Conservation (phyloP, 2,113 vertebrate species). For the Cheilinus undulatus region DNA sequence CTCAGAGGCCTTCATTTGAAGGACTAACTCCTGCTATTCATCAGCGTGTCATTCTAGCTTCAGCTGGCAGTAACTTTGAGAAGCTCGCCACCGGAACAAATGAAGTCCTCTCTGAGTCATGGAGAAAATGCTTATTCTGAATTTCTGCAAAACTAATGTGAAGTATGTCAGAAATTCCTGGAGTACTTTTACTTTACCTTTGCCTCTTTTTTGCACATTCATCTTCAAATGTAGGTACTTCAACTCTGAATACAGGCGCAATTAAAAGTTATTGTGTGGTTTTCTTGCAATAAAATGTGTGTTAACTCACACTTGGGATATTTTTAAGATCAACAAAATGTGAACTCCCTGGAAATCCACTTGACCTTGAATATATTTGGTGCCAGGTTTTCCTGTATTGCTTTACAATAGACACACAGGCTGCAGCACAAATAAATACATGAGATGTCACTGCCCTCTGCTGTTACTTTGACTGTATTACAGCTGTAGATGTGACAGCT, state of each 20-base stretch:
- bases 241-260: neutral
- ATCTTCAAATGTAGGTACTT: neutral
- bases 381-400: too few relatives aligned
- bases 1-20: constrained; percentile 62
- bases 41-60: constrained; percentile 67
- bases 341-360: neutral
- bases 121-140: constrained; percentile 63
- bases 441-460: constrained; percentile 71
- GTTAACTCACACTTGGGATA: neutral
- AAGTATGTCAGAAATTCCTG: constrained; percentile 16
- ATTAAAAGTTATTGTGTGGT: neutral
- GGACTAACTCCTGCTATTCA: constrained; percentile 62
- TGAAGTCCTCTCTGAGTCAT: constrained; percentile 50
- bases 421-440: constrained; percentile 39
- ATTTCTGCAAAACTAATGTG: constrained; percentile 48
- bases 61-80: constrained; percentile 52
- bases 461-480: constrained; percentile 48
- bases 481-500: constrained; percentile 15
- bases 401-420: too few relatives aligned
- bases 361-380: too few relatives aligned
- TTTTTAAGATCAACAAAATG: neutral
- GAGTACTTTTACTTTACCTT: neutral
- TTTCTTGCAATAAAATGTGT: neutral
- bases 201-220: neutral
- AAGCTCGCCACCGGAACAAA: constrained; percentile 62